Base-by-base conservation (phyloP, 2,888 invertebrate genomes). In the Dryobota labecula region DNA sequence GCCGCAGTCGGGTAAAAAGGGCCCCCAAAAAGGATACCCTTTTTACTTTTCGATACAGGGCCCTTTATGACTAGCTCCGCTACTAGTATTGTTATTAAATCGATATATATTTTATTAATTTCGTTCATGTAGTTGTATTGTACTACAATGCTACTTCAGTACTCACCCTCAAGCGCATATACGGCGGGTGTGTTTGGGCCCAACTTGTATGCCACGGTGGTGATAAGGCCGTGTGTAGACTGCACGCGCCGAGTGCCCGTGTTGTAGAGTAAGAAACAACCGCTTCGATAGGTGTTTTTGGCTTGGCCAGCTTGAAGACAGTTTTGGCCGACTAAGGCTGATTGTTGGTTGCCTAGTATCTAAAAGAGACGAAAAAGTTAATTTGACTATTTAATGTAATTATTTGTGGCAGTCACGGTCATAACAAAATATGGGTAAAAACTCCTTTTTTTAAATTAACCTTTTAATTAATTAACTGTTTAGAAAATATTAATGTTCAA, bases 281-380 rank as follows among this genome's bases (percentile, higher is more conserved):
- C 99, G 64, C 99, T 98, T 8, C 99, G 97, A 90, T 98, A 99
- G 0, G 99, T 99, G 92, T 98, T 98, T 94, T 99, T 99, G 0
- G 99, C 98, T 89, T 98, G 98, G 0, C 99, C 99, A 0, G 97
- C 97, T 70, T 97, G 97, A 56, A 99, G 96, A 88, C 99, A 99
- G 92, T 98, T 97, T 91, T 99, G 99, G 0, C 99, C 99, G 0
- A 99, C 97, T 20, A 99, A 93, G 0, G 99, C 98, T 0, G 99
- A 98, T 92, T 99, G 99, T 91, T 99, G 99, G 94, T 99, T 99
- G 33, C 99, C 99, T 89, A 99, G 94, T 90, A 98, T 98, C 97
- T 98, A 91, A 20, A 87, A 58, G 36, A 20, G 51, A 49, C 11
- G 30, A 47, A 2, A 36, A 60, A n/a, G 9, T n/a, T 49, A 49